Evolutionary conservation across 2,113 vertebrate genomes (phyloP), one percentile per base, ranked within the genome.

Genomic region (Hemibagrus wyckioides): DNA sequence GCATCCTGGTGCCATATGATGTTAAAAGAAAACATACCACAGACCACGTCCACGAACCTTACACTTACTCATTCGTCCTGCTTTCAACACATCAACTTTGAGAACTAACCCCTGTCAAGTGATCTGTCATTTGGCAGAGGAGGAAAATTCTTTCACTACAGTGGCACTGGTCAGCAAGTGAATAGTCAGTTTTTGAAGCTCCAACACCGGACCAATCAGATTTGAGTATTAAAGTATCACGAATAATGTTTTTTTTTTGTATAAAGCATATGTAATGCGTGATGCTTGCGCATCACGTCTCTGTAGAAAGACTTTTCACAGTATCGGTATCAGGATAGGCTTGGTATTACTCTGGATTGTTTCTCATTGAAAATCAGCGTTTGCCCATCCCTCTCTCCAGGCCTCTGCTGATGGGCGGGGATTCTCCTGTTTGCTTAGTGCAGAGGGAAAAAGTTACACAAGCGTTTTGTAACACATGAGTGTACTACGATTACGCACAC

Each of bases 391-490:
- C 48, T 79, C 5, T n/a, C 1, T 23, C 21, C 52, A 25, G 80
- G 28, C 8, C 23, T 25, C 13, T 5, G 59, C 11, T n/a, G 41
- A 15, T 48, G 17, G 81, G 81, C 59, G 81, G 81, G 3, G 88
- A 84, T 0, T 73, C 57, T 33, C 69, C 33, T 85, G 90, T 91
- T 93, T 87, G 88, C 88, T 85, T 5, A 89, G 80, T 88, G 89
- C 90, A 21, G 92, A 65, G 91, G 73, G 90, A 89, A 92, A 50
- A 94, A 94, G 93, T 95, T 95, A 94, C 94, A 95, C 94, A 94
- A 95, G 92, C 92, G 82, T 91, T 92, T 89, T 90, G 85, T 88
- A 90, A 91, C 54, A 79, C 84, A 80, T 21, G 65, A 36, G 57
- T 91, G 90, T 92, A 87, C 76, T 83, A 90, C 1, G 52, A 57